These are phyloP conservation scores for Pelobates cultripes DNA, from an alignment of 2,797 vertebrate species.

Conservation along the genomic window DNA sequence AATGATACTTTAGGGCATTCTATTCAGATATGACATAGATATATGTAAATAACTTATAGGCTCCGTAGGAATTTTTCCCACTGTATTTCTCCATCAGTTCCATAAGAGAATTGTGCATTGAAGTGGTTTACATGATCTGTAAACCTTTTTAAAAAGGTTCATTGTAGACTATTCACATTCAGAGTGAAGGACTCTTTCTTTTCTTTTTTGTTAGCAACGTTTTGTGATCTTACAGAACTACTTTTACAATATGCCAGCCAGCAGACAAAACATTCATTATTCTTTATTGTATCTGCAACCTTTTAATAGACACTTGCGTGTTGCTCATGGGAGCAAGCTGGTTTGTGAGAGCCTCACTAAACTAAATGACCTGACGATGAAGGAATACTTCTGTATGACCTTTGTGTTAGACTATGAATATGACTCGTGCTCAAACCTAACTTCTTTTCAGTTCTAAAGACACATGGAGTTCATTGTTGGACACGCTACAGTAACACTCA, in stretches of 20 bases:
- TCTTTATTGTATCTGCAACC: too few species aligned
- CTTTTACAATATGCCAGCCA: background rate
- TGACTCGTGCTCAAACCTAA: too few species aligned
- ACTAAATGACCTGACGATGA: background rate
- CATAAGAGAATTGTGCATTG: background rate
- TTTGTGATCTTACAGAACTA: background rate
- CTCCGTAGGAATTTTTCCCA: conserved; percentile 16
- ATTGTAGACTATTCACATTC: background rate
- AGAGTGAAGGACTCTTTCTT: background rate
- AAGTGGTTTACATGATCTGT: conserved; percentile 20
- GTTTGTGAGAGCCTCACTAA: background rate
- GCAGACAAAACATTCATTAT: too few species aligned
- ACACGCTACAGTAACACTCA: too few species aligned
- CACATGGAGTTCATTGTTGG: too few species aligned
- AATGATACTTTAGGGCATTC: too few species aligned
- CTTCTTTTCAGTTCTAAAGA: too few species aligned
- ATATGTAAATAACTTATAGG: background rate
- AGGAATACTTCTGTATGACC: background rate
- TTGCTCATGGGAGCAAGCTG: conserved; percentile 1
- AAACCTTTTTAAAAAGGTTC: too few species aligned
- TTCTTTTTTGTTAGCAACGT: background rate
- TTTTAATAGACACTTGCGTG: background rate
- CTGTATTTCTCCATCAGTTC: too few species aligned
- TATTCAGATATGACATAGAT: too few species aligned
- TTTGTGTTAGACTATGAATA: background rate